Base-by-base conservation (phyloP, 2,888 invertebrate genomes). In the Dicranocentrus wangi region DNA sequence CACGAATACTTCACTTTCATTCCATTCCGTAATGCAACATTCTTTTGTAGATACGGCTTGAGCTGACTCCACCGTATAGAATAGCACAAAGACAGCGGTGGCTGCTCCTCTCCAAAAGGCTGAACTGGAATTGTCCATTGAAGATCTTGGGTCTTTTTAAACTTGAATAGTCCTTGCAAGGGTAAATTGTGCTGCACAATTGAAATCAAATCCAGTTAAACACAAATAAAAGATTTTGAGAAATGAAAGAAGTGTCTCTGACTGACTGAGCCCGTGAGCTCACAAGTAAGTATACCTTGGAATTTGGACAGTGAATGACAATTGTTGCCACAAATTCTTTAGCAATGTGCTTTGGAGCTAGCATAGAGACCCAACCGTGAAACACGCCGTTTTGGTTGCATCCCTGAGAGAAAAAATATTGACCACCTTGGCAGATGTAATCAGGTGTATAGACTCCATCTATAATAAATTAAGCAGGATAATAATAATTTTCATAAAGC, bases 101-200 rank as follows among this genome's bases (percentile, higher is more conserved):
- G 76, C 69, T 82, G 80, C 39, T 82, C 82, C 17, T 83, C 83
- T 1, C 80, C 78, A 47, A 81, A 76, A 32, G 82, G 72, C 43
- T 82, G 83, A 32, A 83, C 80, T 53, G 83, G 83, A 15, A 83
- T 83, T 39, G 80, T 80, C 83, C 83, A 83, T 43, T 82, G 82
- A 5, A 83, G 69, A 69, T 80, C 80, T 51, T 82, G 82, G 0
- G 82, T 65, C 27, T 82, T 82, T 25, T 75, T 82, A 39, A 82
- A 82, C 39, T 82, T 82, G 47, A 82, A 82, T 1, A 82, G 42
- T 7, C 71, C 71, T 65, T 79, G 72, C 19, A 78, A 13, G 27
- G 80, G 80, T 27, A 80, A 25, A 39, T 69, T 69, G 5, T 73
- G 43, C 80, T 80, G 17, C 60, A 27, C 42, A 79, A 21, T 27